Conservation (phyloP, 2,888 invertebrate species). For the Philhelius pedissequus region DNA sequence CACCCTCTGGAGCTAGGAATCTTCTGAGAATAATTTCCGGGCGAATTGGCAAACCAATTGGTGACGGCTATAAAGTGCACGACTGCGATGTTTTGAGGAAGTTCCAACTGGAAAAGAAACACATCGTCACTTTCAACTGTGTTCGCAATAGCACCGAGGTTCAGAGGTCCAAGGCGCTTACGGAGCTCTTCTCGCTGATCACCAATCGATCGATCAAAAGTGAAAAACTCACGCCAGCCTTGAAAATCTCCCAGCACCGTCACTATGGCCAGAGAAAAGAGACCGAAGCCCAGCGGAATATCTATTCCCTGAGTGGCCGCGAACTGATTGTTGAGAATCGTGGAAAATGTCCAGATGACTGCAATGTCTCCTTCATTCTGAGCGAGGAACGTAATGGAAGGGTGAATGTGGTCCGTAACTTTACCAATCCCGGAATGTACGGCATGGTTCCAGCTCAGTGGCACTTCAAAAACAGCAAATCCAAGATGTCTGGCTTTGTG, state of each 20-base stretch:
- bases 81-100: constrained; percentile 82
- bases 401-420: constrained; percentile 82
- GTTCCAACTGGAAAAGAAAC: constrained; percentile 80
- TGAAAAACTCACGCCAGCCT: constrained; percentile 75
- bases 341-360: constrained; percentile 85
- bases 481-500: constrained; percentile 86
- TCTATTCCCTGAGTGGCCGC: constrained; percentile 82
- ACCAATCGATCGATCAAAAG: constrained; percentile 77
- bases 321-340: constrained; percentile 85
- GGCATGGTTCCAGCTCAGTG: constrained; percentile 87
- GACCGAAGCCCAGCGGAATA: constrained; percentile 81
- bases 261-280: constrained; percentile 81
- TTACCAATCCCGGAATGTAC: constrained; percentile 83
- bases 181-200: constrained; percentile 78
- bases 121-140: constrained; percentile 81
- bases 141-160: constrained; percentile 82
- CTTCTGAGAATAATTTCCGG: constrained; percentile 86
- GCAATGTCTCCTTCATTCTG: constrained; percentile 82
- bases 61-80: constrained; percentile 82
- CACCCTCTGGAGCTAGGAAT: constrained; percentile 81
- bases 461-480: constrained; percentile 79
- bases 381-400: constrained; percentile 81
- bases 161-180: constrained; percentile 79
- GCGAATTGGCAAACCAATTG: constrained; percentile 83
- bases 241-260: constrained; percentile 80